A percentile compares a stretch with the other conserved stretches of the same genome.
These are phyloP conservation scores for Polypterus senegalus DNA, from an alignment of 2,113 vertebrate genomes.

Conservation along the genomic window DNA sequence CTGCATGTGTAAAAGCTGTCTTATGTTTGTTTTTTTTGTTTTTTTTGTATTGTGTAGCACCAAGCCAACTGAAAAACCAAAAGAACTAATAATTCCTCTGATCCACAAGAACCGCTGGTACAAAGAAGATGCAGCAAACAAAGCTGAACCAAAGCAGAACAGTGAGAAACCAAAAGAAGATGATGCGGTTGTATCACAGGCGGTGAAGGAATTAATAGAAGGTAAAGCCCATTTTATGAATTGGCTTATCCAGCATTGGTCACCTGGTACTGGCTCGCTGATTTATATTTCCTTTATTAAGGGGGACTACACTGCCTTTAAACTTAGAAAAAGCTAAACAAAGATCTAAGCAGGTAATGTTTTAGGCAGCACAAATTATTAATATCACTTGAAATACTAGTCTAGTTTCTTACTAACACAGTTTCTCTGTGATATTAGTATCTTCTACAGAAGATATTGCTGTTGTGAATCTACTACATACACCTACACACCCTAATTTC, in stretches of 20 bases:
- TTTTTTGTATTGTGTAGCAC: constrained; percentile 40
- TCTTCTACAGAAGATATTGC: no score
- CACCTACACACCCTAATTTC: no score
- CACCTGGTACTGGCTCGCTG: no score
- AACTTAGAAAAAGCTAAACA: neutral
- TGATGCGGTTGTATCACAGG: constrained; percentile 60
- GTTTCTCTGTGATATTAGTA: no score
- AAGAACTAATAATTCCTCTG: constrained; percentile 68
- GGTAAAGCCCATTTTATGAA: constrained; percentile 29
- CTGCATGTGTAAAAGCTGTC: no score
- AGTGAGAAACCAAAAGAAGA: constrained; percentile 1
- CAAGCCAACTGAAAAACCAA: constrained; percentile 51
- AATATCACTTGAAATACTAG: no score
- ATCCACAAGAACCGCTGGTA: constrained; percentile 68
- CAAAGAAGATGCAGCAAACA: constrained; percentile 20
- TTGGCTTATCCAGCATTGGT: neutral
- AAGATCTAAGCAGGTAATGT: no score
- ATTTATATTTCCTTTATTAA: neutral
- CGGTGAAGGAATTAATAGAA: constrained; percentile 75
- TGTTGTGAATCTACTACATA: no score
- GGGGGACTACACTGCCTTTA: neutral
- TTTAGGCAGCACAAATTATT: no score
- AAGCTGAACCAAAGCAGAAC: constrained; percentile 4
- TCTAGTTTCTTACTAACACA: no score
- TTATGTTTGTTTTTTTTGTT: neutral